Base-by-base conservation (phyloP, 2,113 vertebrate genomes). In the Dromiciops gliroides region DNA sequence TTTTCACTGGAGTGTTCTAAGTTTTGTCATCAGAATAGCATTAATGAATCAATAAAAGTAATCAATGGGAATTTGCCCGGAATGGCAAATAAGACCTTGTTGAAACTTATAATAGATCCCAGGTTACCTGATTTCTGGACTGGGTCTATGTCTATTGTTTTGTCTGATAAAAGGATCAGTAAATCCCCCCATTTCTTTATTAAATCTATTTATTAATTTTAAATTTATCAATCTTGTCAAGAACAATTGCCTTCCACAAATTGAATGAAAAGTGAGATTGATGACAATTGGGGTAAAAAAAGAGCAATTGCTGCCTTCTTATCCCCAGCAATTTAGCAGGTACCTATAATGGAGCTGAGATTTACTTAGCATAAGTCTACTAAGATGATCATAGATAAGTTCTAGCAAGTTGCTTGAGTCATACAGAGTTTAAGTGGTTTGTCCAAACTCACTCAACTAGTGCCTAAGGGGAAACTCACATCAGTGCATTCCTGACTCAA, bases 21-120 rank as follows among this genome's bases (percentile, higher is more conserved):
- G 0, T 3, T 92, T 1, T 48, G 93, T 7, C 44, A 49, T 44
- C 51, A 91, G 7, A 51, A 95, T 49, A 51, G 1, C 25, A 92
- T 14, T 83, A 90, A 94, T 53, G 91, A 50, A 92, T 92, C 95
- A 47, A 95, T 26, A 67, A 88, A 47, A 91, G 49, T 91, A 94
- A 95, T 48, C 50, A 48, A 93, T 92, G 48, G 50, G 19, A 50
- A 51, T 28, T 48, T 90, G 50, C 19, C 51, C 83, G 53, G 60
- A 49, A 48, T 51, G 52, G 22, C 56, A 14, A 23, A 92, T 49
- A 88, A 75, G 51, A 8, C 14, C 37, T 37, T 24, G 8, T 22
- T 52, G 56, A 37, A 90, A 26, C 8, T 0, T 91, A 14, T 47
- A 67, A n/a, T 28, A 51, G 47, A 89, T 50, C 53, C 47, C 50